Evolutionary conservation across 2,888 invertebrate species (phyloP).

Genomic region (Hedychridium roseum): DNA sequence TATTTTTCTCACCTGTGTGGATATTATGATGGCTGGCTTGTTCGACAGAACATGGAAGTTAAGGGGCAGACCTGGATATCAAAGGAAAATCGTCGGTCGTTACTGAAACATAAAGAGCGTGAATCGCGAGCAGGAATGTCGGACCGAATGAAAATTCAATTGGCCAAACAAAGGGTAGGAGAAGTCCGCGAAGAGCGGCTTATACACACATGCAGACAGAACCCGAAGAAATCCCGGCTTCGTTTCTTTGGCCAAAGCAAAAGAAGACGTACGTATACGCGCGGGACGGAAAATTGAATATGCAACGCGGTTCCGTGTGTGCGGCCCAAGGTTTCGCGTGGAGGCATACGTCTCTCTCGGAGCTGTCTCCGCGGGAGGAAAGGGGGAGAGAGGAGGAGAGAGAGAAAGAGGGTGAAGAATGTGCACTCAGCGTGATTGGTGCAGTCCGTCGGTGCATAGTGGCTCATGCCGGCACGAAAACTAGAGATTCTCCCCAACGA

Average conservation of each 20-base stretch:
- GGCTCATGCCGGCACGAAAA: conserved; percentile 43
- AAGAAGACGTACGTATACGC: not conserved
- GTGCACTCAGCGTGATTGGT: conserved; percentile 61
- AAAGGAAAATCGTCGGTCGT: no score
- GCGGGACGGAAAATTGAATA: no score
- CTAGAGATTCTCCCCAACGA: conserved; percentile 39
- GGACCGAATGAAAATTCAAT: no score
- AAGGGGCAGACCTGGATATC: no score
- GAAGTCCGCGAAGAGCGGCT: not conserved
- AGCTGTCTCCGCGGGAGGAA: not conserved
- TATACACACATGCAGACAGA: not conserved
- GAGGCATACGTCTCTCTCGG: not conserved
- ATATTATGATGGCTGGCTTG: no score
- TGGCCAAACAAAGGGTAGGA: no score
- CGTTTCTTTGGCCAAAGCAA: not conserved
- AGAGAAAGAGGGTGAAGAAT: conserved; percentile 52
- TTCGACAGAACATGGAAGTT: no score
- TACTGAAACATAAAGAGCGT: no score
- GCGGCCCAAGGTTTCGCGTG: no score
- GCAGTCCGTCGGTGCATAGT: conserved; percentile 40
- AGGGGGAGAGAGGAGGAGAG: conserved; percentile 11
- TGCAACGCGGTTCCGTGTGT: no score
- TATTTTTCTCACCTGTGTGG: no score
- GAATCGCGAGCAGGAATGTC: no score
- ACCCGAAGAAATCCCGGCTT: not conserved